Conservation (phyloP, 2,888 invertebrate species). For the Andrena chrysosceles region DNA sequence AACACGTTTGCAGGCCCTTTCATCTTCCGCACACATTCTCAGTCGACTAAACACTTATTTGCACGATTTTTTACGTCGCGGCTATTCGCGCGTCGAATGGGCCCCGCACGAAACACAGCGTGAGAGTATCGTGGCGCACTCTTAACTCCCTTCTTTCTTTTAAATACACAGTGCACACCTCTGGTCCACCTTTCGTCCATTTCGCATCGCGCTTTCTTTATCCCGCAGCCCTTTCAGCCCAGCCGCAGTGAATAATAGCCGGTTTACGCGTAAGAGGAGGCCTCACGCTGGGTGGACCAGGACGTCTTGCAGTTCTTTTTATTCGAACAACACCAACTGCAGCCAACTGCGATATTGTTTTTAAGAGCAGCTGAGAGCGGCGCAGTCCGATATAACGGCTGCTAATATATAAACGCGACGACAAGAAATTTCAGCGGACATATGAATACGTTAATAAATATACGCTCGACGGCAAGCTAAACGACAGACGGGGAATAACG, state of each 20-base stretch:
- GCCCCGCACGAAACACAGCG: slow-evolving; percentile 27
- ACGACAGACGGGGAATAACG: too few species aligned
- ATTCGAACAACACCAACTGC: slow-evolving; percentile 54
- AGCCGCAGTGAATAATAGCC: slow-evolving; percentile 64
- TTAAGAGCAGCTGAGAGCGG: slow-evolving; percentile 57
- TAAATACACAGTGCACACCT: slow-evolving; percentile 65
- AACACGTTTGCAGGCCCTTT: not conserved
- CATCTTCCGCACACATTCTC: not conserved
- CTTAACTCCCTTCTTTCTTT: slow-evolving; percentile 50
- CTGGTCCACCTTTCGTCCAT: slow-evolving; percentile 62
- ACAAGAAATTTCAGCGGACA: not conserved
- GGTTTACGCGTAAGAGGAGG: slow-evolving; percentile 58
- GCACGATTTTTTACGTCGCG: slow-evolving; percentile 63
- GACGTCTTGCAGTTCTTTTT: slow-evolving; percentile 41
- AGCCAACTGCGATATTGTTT: slow-evolving; percentile 62
- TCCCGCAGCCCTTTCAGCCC: slow-evolving; percentile 54
- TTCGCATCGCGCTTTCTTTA: slow-evolving; percentile 58
- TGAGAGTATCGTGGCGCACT: slow-evolving; percentile 55
- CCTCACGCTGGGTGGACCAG: slow-evolving; percentile 58
- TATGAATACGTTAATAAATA: too few species aligned
- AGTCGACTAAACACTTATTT: slow-evolving; percentile 66
- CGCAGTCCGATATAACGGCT: slow-evolving; percentile 14
- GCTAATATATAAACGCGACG: not conserved
- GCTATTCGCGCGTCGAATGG: slow-evolving; percentile 62
- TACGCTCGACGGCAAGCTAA: too few species aligned